phyloP scores from a whole-genome alignment of 2,888 invertebrate genomes.

The Gibbula magus region DNA sequence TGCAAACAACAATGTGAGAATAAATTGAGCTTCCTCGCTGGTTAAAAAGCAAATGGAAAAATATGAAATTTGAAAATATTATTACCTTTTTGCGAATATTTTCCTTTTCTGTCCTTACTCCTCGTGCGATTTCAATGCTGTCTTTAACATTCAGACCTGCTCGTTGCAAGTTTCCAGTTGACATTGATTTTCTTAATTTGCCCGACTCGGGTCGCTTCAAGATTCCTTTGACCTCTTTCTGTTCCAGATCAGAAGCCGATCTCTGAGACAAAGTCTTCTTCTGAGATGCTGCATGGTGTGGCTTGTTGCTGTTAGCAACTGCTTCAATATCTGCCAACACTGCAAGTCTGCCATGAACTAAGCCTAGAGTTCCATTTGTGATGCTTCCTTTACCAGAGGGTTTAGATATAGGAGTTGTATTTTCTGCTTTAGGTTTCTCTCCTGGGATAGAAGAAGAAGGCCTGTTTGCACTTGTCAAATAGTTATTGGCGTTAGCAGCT shows the following conservation, averaged over 20 bases:
- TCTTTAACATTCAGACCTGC: conserved; percentile 50
- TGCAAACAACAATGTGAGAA: no score
- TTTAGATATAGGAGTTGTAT: not conserved
- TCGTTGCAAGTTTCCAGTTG: conserved; percentile 47
- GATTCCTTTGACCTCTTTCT: conserved; percentile 48
- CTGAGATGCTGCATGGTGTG: conserved; percentile 30
- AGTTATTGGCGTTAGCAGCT: not conserved
- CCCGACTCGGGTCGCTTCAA: conserved; percentile 46
- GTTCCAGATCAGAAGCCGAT: not conserved
- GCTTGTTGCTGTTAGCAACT: not conserved
- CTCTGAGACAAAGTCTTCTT: conserved; percentile 26
- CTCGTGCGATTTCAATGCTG: conserved; percentile 60
- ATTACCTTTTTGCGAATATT: no score
- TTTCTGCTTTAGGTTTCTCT: no score
- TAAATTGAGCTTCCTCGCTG: no score
- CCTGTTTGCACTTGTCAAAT: no score
- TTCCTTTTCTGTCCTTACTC: not conserved
- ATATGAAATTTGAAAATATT: no score
- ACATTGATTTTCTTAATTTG: conserved; percentile 50
- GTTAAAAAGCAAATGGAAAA: no score
- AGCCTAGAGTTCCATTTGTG: conserved; percentile 33
- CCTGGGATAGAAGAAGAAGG: no score
- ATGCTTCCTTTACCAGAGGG: conserved; percentile 13
- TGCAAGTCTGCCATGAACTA: conserved; percentile 34
- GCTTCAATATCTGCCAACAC: conserved; percentile 20